A percentile compares a stretch with the other conserved stretches of the same genome.
Conservation (phyloP, 1,140 invertebrate species). For the Ptiloglossa arizonensis region DNA sequence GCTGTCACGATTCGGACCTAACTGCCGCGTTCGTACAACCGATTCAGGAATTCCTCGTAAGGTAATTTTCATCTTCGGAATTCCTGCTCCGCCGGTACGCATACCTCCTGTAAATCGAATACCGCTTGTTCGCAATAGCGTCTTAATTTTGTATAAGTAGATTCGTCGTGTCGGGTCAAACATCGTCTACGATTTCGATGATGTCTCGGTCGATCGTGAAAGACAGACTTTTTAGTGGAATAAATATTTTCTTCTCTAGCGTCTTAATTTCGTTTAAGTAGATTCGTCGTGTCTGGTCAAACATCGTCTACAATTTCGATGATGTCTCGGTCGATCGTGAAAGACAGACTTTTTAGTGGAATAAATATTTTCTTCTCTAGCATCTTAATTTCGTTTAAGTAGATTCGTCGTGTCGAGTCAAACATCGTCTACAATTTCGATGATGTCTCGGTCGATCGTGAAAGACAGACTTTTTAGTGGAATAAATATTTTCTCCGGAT, state of each 20-base stretch:
- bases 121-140: constrained; percentile 8
- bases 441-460: too few relatives aligned
- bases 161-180: background rate
- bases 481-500: too few relatives aligned
- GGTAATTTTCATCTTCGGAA: constrained; percentile 79
- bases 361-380: background rate
- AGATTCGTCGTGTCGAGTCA: background rate
- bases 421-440: too few relatives aligned
- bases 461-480: background rate
- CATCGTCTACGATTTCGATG: too few relatives aligned
- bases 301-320: too few relatives aligned
- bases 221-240: background rate
- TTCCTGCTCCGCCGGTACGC: constrained; percentile 67
- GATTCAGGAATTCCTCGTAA: constrained; percentile 80
- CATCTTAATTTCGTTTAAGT: constrained; percentile 51
- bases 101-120: constrained; percentile 34
- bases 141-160: constrained; percentile 49
- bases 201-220: too few relatives aligned
- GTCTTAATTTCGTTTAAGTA: constrained; percentile 49
- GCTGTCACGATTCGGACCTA: constrained; percentile 81
- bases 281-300: background rate
- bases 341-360: background rate
- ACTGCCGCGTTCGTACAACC: constrained; percentile 79
- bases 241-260: background rate
- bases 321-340: too few relatives aligned